Percentiles rank a stretch among this genome's conserved stretches.
These are phyloP conservation scores for Sapajus apella DNA, from an alignment of 2,113 vertebrate species.

Conservation along the genomic window DNA sequence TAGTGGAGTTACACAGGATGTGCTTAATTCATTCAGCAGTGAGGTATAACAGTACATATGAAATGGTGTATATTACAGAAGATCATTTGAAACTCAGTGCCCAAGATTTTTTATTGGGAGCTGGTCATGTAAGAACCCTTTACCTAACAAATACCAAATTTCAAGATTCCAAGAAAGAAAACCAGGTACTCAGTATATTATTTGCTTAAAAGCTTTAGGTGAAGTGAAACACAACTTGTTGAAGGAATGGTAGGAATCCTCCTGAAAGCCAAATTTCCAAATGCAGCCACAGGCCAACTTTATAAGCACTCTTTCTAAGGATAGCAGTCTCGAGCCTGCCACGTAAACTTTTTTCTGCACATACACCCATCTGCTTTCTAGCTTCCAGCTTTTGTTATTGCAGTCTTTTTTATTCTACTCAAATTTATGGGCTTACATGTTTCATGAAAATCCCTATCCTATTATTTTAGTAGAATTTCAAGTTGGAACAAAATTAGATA, in stretches of 20 bases:
- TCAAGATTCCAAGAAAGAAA: conserved; percentile 6
- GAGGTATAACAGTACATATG: neutral
- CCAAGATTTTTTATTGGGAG: neutral
- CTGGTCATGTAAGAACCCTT: neutral
- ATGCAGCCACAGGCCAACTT: neutral
- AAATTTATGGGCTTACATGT: neutral
- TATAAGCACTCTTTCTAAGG: neutral
- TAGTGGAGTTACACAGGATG: neutral
- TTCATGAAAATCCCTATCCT: conserved; percentile 25
- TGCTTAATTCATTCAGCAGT: neutral
- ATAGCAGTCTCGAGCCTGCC: neutral
- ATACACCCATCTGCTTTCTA: neutral
- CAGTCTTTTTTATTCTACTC: conserved; percentile 13
- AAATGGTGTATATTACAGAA: neutral
- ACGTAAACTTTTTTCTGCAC: neutral
- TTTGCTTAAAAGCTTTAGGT: neutral
- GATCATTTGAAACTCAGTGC: neutral
- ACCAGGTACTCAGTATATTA: neutral
- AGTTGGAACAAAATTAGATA: conserved; percentile 21
- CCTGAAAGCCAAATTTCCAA: conserved; percentile 7
- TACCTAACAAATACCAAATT: neutral
- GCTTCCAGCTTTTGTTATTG: neutral
- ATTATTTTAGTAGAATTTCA: conserved; percentile 43
- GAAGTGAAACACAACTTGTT: neutral
- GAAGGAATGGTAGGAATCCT: neutral